These are phyloP conservation scores for Microctonus hyperodae DNA, from an alignment of 2,888 invertebrate genomes.

Conservation along the genomic window DNA sequence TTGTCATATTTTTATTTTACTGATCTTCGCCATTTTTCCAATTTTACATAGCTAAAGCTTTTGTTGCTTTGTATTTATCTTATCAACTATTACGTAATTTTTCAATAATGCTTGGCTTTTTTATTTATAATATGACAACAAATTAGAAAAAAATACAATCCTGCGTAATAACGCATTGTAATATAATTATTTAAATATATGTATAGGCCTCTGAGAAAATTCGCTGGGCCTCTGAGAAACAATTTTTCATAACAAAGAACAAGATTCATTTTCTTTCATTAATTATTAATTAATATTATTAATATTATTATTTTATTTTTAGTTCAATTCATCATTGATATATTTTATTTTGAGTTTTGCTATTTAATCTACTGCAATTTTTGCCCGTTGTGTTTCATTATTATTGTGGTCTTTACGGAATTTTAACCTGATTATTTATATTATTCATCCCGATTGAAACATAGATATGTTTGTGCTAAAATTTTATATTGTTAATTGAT, in stretches of 20 bases:
- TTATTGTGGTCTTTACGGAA: not conserved
- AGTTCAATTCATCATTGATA: not conserved
- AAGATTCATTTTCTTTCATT: too few relatives aligned
- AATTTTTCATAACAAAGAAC: conserved; percentile 15
- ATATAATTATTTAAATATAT: not conserved
- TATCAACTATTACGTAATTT: not conserved
- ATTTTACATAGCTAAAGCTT: too few relatives aligned
- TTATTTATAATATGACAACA: not conserved
- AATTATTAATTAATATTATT: too few relatives aligned
- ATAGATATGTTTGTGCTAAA: conserved; percentile 43
- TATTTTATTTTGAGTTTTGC: not conserved
- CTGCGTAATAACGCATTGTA: conserved; percentile 4
- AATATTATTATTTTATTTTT: conserved; percentile 1
- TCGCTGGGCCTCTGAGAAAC: not conserved
- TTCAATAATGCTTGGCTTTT: not conserved
- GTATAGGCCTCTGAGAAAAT: conserved; percentile 19
- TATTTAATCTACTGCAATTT: not conserved
- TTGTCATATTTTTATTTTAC: too few relatives aligned
- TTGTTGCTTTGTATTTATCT: too few relatives aligned
- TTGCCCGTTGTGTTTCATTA: not conserved
- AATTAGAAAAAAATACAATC: conserved; percentile 7
- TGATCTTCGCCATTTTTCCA: too few relatives aligned
- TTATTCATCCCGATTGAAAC: not conserved
- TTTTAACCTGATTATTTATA: not conserved
- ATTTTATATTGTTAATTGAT: conserved; percentile 17